Conservation (phyloP, 2,797 vertebrate species). For the Hephaestus fuliginosus region DNA sequence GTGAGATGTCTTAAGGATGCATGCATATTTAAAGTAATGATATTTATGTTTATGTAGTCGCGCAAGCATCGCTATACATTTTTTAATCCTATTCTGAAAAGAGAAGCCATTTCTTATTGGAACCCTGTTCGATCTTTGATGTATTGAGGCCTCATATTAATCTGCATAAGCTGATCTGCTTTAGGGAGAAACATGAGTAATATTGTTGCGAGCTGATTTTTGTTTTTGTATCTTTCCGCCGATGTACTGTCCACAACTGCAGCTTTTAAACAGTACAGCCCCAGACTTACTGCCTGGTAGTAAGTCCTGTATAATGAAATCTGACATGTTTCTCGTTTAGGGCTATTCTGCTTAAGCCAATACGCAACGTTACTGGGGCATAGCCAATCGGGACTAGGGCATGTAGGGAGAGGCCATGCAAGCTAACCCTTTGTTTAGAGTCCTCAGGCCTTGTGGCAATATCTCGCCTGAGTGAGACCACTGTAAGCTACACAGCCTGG, state of each 20-base stretch:
- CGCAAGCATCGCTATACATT: background rate
- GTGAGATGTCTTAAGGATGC: slow-evolving; percentile 15
- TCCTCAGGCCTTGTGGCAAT: slow-evolving; percentile 75
- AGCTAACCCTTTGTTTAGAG: slow-evolving; percentile 81
- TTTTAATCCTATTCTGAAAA: slow-evolving; percentile 30
- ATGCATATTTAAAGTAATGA: background rate
- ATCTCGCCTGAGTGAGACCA: slow-evolving; percentile 72
- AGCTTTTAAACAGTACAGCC: slow-evolving; percentile 65
- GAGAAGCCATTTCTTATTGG: slow-evolving; percentile 33
- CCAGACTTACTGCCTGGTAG: slow-evolving; percentile 58
- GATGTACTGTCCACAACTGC: slow-evolving; percentile 41
- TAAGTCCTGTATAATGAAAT: slow-evolving; percentile 77
- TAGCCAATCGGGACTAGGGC: slow-evolving; percentile 75
- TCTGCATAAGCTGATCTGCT: slow-evolving; percentile 65
- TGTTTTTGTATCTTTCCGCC: slow-evolving; percentile 49
- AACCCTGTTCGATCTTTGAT: slow-evolving; percentile 31
- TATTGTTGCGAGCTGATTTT: slow-evolving; percentile 55
- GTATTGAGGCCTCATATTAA: slow-evolving; percentile 50
- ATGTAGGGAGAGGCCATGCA: slow-evolving; percentile 69
- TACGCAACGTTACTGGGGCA: slow-evolving; percentile 76
- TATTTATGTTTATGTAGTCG: background rate
- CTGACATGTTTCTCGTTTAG: slow-evolving; percentile 79
- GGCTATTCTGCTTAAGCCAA: slow-evolving; percentile 80
- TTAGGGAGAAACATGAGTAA: slow-evolving; percentile 58
- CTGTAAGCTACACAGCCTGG: slow-evolving; percentile 73